A percentile compares a stretch with the other conserved stretches of the same genome.
Conservation (phyloP, 2,113 vertebrate genomes). For the Gasterosteus aculeatus region DNA sequence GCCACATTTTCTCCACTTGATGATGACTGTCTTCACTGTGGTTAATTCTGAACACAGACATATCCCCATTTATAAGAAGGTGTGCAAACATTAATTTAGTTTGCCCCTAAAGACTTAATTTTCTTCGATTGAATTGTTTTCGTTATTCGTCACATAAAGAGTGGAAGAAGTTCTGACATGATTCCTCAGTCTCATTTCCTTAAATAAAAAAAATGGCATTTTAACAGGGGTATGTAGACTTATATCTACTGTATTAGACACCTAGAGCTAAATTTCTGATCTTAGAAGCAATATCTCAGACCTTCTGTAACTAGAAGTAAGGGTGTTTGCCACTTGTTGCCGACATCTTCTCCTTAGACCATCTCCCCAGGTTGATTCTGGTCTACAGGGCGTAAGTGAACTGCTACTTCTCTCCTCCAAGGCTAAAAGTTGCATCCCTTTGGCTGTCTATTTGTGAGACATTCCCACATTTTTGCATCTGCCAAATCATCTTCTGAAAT, state of each 20-base stretch:
- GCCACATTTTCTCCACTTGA: too few species aligned
- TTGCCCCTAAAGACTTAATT: too few species aligned
- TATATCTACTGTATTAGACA: not conserved
- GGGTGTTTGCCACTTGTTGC: not conserved
- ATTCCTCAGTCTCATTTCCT: too few species aligned
- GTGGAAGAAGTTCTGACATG: too few species aligned
- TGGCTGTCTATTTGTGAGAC: not conserved
- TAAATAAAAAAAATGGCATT: too few species aligned
- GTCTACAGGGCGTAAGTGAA: not conserved
- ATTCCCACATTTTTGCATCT: not conserved
- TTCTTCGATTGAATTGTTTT: too few species aligned
- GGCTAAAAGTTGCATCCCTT: not conserved
- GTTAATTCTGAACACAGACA: too few species aligned
- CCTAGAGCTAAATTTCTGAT: not conserved
- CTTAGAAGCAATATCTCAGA: not conserved
- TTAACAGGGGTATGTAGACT: too few species aligned
- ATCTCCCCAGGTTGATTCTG: not conserved
- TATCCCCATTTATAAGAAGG: too few species aligned
- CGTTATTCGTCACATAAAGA: too few species aligned
- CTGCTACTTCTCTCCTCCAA: not conserved
- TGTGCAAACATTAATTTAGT: too few species aligned
- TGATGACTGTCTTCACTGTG: too few species aligned
- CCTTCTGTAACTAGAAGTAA: not conserved
- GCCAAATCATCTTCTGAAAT: not conserved
- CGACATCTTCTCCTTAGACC: not conserved